A percentile compares a stretch with the other conserved stretches of the same genome.
These are phyloP conservation scores for Cassiopea andromeda DNA, from an alignment of 30 jellyfish, hydroid and myxozoan species.

Conservation along the genomic window DNA sequence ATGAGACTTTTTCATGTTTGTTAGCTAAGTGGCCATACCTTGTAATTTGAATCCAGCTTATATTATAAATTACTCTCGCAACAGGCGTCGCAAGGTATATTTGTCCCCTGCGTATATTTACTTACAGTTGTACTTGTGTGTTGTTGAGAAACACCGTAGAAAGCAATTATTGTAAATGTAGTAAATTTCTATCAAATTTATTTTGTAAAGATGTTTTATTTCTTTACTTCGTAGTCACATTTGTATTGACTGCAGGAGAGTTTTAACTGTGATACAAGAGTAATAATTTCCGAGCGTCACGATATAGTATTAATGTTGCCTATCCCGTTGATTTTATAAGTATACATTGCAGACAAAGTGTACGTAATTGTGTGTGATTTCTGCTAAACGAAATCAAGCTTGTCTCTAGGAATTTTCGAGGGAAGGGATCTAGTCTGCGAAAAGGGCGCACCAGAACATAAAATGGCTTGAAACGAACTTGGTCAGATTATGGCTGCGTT, in stretches of 20 bases:
- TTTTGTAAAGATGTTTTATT: conserved; percentile 51
- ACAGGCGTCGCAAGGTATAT: no score
- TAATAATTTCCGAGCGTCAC: conserved; percentile 23
- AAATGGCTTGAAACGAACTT: no score
- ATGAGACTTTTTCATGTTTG: no score
- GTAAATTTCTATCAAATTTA: conserved; percentile 54
- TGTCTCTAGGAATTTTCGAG: no score
- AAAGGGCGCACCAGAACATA: no score
- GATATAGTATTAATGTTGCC: conserved; percentile 25
- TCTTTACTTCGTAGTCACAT: conserved; percentile 44
- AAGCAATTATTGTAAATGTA: conserved; percentile 13
- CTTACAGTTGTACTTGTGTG: background rate
- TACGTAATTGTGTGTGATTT: background rate
- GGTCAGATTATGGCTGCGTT: no score
- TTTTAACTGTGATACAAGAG: conserved; percentile 28
- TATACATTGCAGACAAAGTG: background rate
- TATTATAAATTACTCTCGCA: no score
- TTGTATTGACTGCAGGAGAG: conserved; percentile 44
- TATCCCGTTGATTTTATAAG: conserved; percentile 2
- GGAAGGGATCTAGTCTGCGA: no score
- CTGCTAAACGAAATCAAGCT: background rate
- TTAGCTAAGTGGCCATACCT: no score
- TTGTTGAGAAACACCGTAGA: background rate
- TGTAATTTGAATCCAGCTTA: no score
- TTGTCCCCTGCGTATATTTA: no score